Evolutionary conservation across 2,888 invertebrate species (phyloP), one percentile per base, ranked within the genome.

Genomic region (Spialia ferax): DNA sequence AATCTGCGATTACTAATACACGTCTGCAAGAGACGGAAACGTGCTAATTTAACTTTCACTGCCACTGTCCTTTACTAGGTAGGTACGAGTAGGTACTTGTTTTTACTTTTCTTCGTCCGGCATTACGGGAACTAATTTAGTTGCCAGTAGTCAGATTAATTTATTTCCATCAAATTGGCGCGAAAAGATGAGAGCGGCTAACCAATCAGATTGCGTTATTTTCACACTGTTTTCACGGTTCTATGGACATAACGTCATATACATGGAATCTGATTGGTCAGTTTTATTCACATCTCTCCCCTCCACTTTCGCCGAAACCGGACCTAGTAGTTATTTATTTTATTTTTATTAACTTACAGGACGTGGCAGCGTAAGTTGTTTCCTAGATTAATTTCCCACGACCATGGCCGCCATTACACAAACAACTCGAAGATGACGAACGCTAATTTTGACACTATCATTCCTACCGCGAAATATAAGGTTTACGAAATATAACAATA

Each of bases 381-480:
- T 11, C 11, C 8, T 63, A 63, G 45, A 11, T 15, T 13, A 26
- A 4, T 23, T 54, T 10, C 35, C 48, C 35, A 64, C 50, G 1
- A 38, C 10, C 3, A 38, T 52, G 59, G 50, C 45, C 65, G 11
- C 20, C 63, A 23, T 54, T 45, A 45, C 45, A 38, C 42, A 20
- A 65, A 60, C 60, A 66, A 45, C 23, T 20, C 66, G 60, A 66
- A 66, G 60, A 66, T 67, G 60, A 61, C 54, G 45, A 42, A 66
- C 32, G 18, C 64, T 64, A 48, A 48, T 52, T 65, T 66, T 55
- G 66, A 66, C 61, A 66, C 66, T 55, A 66, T 61, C 32, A 22
- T 32, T 60, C 38, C 60, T 59, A 61, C 55, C 54, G 38, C 65
- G 45, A 66, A 45, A 55, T 61, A 66, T 42, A 13, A 61, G 66